Evolutionary conservation across 53 echinoderm and acorn worm genomes (phyloP).

Genomic region (Paracentrotus lividus): DNA sequence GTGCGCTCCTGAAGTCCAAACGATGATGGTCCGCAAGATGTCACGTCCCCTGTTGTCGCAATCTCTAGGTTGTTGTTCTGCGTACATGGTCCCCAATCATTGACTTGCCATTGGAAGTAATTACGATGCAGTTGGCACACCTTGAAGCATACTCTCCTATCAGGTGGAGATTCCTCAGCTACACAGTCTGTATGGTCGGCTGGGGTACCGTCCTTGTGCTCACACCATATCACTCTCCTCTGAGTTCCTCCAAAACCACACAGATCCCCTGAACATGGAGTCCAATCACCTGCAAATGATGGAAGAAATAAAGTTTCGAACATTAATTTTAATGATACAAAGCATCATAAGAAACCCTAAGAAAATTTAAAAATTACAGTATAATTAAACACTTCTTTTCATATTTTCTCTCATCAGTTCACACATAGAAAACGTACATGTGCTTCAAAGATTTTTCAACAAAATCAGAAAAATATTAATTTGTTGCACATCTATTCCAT

Average conservation of each 20-base stretch:
- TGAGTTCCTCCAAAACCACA: slow-evolving; percentile 88
- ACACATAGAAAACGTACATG: no score
- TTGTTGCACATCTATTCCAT: no score
- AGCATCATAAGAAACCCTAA: background rate
- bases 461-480: no score
- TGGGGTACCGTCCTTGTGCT: slow-evolving; percentile 79
- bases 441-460: no score
- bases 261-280: slow-evolving; percentile 79
- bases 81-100: slow-evolving; percentile 86
- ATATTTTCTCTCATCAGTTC: no score
- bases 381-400: background rate
- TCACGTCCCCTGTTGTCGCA: slow-evolving; percentile 33
- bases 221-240: slow-evolving; percentile 87
- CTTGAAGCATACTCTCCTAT: slow-evolving; percentile 86
- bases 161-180: slow-evolving; percentile 77
- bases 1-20: slow-evolving; percentile 82
- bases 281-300: slow-evolving; percentile 82
- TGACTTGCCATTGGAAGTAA: slow-evolving; percentile 90
- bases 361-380: background rate
- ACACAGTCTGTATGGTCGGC: slow-evolving; percentile 79
- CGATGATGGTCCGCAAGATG: slow-evolving; percentile 84
- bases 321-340: background rate
- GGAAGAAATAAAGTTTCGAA: background rate
- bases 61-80: slow-evolving; percentile 67
- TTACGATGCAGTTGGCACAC: slow-evolving; percentile 86